Percentiles rank a stretch among this genome's conserved stretches.
Conservation (phyloP, 2,797 vertebrate genomes). For the Mormyrus proboscirostris region DNA sequence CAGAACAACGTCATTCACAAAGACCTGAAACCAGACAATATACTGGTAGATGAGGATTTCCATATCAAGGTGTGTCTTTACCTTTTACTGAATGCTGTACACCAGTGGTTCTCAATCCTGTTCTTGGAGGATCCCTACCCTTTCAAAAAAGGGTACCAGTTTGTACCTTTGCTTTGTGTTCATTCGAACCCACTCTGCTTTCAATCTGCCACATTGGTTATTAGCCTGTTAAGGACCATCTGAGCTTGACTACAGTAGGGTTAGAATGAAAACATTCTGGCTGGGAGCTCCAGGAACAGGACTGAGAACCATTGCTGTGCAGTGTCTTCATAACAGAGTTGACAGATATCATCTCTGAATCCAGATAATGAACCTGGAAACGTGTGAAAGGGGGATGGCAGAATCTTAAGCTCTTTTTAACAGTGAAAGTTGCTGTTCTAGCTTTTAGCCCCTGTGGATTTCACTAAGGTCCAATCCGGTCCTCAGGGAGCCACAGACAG, state of each 20-base stretch:
- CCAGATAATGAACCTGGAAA: not conserved
- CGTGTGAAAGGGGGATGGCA: not conserved
- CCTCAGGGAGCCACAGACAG: not conserved
- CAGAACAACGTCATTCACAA: constrained; percentile 78
- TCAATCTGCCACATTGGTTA: not conserved
- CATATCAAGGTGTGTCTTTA: constrained; percentile 81
- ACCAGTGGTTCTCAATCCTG: not conserved
- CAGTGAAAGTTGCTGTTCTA: not conserved
- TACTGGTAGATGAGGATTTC: constrained; percentile 82
- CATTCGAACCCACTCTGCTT: not conserved
- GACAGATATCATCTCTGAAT: not conserved
- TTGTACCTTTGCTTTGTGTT: not conserved
- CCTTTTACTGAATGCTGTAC: not conserved
- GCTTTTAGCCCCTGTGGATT: not conserved
- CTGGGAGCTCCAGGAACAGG: not conserved
- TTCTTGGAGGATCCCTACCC: not conserved
- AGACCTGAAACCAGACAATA: constrained; percentile 93
- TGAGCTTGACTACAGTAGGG: not conserved
- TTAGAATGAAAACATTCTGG: not conserved
- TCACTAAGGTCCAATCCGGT: not conserved
- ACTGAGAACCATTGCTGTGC: not conserved
- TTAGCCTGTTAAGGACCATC: not conserved
- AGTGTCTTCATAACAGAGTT: not conserved
- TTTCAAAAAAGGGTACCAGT: not conserved
- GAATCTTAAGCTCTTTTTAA: not conserved